Evolutionary conservation across 2,113 vertebrate species (phyloP), one percentile per base, ranked within the genome.

Genomic region (Drymodes brunneopygia): DNA sequence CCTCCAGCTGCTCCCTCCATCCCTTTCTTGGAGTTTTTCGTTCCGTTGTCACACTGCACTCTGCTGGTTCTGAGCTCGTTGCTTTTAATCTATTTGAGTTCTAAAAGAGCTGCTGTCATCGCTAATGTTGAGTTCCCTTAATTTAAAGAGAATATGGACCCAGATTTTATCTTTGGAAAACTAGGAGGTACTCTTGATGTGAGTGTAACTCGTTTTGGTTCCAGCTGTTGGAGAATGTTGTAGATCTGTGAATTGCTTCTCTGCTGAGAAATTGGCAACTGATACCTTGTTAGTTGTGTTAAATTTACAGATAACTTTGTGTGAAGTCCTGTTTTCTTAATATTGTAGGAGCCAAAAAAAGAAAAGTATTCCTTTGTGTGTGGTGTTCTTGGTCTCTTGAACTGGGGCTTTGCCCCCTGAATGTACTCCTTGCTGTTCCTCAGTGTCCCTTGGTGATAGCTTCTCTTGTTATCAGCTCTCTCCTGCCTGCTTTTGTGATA

Each of bases 201-300:
- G 48, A 6, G 9, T 25, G 53, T 53, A 22, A 7, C 22, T 93
- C 27, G 13, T 56, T 64, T 64, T 29, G 35, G 21, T 81, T 80
- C 62, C 27, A 19, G 57, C 54, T 72, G 0, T 40, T 16, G 4
- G 72, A 4, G 0, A 22, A 19, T 6, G 14, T 25, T 15, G 36
- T 17, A 42, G 16, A 38, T 29, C 45, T 60, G 48, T 33, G 62
- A 77, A 62, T 73, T 65, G 50, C 54, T 88, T 44, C 23, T 88
- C 45, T 77, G 50, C 58, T 45, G 50, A 65, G 36, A 65, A 61
- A 45, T 2, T 5, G 50, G 36, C 25, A 42, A 27, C 57, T 24
- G 12, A 50, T 69, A 42, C 21, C 74, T 72, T 44, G 28, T 92
- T 31, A 53, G 45, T n/a, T 45, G 12, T 25, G 18, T 77, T 90